Conservation (phyloP, 2,888 invertebrate genomes). For the Globia sparganii region DNA sequence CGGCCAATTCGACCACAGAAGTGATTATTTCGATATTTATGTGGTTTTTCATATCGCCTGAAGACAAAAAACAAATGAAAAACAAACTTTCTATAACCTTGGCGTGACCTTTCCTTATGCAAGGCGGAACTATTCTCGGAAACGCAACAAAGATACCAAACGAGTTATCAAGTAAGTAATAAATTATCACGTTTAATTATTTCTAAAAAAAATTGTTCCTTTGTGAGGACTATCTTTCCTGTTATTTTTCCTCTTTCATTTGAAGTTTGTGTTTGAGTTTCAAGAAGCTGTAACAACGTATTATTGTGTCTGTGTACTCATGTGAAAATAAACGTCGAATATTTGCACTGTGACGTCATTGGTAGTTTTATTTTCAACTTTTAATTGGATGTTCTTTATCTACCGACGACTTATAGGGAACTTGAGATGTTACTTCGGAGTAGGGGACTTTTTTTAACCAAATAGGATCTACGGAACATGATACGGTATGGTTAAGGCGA, state of each 20-base stretch:
- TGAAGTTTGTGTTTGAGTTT: constrained; percentile 38
- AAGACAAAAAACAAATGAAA: constrained; percentile 64
- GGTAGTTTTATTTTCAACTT: not conserved
- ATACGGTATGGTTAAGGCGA: not conserved
- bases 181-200: constrained; percentile 33
- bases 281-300: constrained; percentile 36
- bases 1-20: constrained; percentile 43
- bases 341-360: constrained; percentile 14
- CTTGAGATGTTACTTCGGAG: constrained; percentile 1
- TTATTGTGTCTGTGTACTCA: not conserved
- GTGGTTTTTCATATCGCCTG: constrained; percentile 63
- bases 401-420: not conserved
- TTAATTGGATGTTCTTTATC: constrained; percentile 26
- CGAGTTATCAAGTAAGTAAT: constrained; percentile 43
- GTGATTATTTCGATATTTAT: constrained; percentile 54
- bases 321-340: constrained; percentile 13
- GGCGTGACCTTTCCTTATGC: constrained; percentile 62
- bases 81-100: constrained; percentile 67
- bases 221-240: constrained; percentile 39
- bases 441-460: constrained; percentile 41
- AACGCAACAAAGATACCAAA: constrained; percentile 53
- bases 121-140: constrained; percentile 59
- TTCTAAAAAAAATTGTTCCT: constrained; percentile 54
- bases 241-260: constrained; percentile 47
- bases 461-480: not conserved